A percentile compares a stretch with the other conserved stretches of the same genome.
phyloP scores from a whole-genome alignment of 2,797 vertebrate genomes.

The Gadopsis marmoratus region DNA sequence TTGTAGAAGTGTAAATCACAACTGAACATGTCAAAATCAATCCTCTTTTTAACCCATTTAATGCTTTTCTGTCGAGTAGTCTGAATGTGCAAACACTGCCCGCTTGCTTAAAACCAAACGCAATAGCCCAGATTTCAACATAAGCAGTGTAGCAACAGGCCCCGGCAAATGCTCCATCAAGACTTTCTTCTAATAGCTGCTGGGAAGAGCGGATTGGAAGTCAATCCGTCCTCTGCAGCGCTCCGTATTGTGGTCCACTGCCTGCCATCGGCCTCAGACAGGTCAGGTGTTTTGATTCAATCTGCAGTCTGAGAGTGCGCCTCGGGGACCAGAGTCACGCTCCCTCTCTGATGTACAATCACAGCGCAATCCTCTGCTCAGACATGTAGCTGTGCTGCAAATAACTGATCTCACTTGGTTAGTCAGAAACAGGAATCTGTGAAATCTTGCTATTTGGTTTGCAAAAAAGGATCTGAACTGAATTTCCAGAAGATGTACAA shows the following conservation, averaged over 20 bases:
- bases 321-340: conserved; percentile 13
- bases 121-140: neutral
- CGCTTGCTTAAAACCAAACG: neutral
- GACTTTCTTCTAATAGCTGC: conserved; percentile 42
- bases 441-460: neutral
- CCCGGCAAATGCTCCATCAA: conserved; percentile 29
- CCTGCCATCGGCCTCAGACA: neutral
- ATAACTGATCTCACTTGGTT: neutral
- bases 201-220: conserved; percentile 27
- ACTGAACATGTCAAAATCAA: neutral
- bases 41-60: neutral
- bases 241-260: conserved; percentile 9
- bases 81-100: neutral
- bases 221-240: conserved; percentile 3
- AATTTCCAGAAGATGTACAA: too few relatives aligned
- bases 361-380: conserved; percentile 26
- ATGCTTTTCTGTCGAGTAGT: neutral
- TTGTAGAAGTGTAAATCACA: neutral
- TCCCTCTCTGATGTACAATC: conserved; percentile 24
- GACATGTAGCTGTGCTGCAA: conserved; percentile 3
- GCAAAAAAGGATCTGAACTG: too few relatives aligned
- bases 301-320: conserved; percentile 31
- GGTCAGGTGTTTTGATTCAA: conserved; percentile 43
- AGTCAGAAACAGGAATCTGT: neutral
- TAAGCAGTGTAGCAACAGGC: neutral